phyloP scores from a whole-genome alignment of 1,140 invertebrate species.

The Amyelois transitella region DNA sequence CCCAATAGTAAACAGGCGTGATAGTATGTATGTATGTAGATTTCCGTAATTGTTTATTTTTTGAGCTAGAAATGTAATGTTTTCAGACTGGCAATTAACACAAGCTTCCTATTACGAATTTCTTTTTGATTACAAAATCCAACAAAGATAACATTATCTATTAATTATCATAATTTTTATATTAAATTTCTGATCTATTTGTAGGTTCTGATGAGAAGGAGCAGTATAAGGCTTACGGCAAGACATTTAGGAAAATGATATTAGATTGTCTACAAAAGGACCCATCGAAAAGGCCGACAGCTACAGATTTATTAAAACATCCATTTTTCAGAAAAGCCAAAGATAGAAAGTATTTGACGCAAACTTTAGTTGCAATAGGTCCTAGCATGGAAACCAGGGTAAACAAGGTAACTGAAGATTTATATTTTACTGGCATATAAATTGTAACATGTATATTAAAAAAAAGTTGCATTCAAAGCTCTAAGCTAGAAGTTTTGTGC shows the following conservation, averaged over 20 bases:
- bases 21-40: no score
- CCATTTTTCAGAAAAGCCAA: constrained; percentile 99
- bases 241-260: constrained; percentile 97
- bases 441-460: background rate
- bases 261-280: constrained; percentile 96
- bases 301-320: constrained; percentile 97
- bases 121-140: no score
- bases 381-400: constrained; percentile 90
- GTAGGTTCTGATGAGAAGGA: constrained; percentile 93
- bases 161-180: background rate
- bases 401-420: constrained; percentile 80
- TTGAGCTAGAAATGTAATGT: no score
- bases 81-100: no score
- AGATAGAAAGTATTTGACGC: constrained; percentile 95
- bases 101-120: no score
- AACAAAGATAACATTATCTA: no score
- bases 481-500: no score
- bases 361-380: constrained; percentile 90
- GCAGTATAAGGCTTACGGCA: constrained; percentile 98
- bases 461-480: no score
- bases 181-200: constrained; percentile 4
- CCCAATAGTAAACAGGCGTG: no score
- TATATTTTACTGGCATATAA: background rate
- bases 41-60: no score
- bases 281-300: constrained; percentile 93